These are phyloP conservation scores for Darwinula stevensoni DNA, from an alignment of 2,888 invertebrate species.

Conservation along the genomic window DNA sequence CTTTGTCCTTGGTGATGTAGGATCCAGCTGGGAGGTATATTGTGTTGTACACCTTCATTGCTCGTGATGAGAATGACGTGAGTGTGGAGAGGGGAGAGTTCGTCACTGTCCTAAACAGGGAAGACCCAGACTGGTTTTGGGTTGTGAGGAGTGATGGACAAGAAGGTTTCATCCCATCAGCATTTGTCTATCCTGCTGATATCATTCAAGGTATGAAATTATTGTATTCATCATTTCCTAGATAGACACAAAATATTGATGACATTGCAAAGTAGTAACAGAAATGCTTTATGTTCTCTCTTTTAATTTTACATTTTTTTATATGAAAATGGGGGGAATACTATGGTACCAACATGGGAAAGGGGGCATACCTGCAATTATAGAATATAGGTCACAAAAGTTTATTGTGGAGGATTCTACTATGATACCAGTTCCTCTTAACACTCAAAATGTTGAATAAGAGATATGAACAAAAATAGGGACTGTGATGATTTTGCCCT, in stretches of 20 bases:
- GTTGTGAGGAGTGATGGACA: conserved; percentile 68
- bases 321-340: no score
- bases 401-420: no score
- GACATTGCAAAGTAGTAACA: not conserved
- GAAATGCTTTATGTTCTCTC: not conserved
- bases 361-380: no score
- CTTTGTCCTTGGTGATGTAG: conserved; percentile 17
- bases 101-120: conserved; percentile 76
- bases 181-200: conserved; percentile 70
- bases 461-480: no score
- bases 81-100: conserved; percentile 78
- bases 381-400: no score
- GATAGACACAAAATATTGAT: not conserved
- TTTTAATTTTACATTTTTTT: no score
- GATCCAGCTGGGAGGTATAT: conserved; percentile 71
- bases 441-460: no score
- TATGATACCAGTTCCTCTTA: no score
- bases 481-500: no score
- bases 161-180: conserved; percentile 82
- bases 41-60: conserved; percentile 71
- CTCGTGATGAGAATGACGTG: conserved; percentile 74
- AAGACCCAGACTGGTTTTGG: conserved; percentile 93
- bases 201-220: conserved; percentile 27
- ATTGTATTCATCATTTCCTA: not conserved
- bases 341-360: no score